Conservation (phyloP, 1,140 invertebrate species). For the Tetramorium simillimum region DNA sequence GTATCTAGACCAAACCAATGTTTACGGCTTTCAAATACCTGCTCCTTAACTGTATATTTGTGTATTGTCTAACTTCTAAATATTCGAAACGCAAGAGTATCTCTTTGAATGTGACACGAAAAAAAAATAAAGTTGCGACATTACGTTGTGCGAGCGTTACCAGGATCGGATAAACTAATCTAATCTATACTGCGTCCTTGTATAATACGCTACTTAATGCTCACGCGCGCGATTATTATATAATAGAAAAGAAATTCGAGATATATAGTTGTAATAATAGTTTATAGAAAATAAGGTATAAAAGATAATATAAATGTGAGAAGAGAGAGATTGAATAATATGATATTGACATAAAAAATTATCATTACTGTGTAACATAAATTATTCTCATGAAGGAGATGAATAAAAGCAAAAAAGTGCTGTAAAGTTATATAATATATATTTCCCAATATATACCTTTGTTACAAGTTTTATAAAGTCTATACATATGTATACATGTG, state of each 20-base stretch:
- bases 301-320: constrained; percentile 82
- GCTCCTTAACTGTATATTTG: constrained; percentile 62
- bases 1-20: constrained; percentile 66
- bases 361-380: constrained; percentile 84
- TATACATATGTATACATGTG: constrained; percentile 39
- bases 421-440: constrained; percentile 63
- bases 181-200: constrained; percentile 75
- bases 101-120: constrained; percentile 53
- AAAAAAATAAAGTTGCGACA: constrained; percentile 42
- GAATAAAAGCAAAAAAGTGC: constrained; percentile 81
- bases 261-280: constrained; percentile 79
- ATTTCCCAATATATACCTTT: constrained; percentile 30
- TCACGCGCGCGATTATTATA: constrained; percentile 76
- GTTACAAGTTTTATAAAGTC: constrained; percentile 65
- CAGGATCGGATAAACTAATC: constrained; percentile 66
- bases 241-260: constrained; percentile 76
- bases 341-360: constrained; percentile 80
- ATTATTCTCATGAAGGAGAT: constrained; percentile 84
- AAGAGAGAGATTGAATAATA: constrained; percentile 77
- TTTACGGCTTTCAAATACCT: constrained; percentile 66
- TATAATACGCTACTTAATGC: constrained; percentile 81
- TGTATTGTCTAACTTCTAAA: constrained; percentile 53
- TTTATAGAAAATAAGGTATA: constrained; percentile 78
- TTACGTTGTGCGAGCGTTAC: constrained; percentile 54
- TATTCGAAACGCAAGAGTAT: constrained; percentile 45